Conservation (phyloP, 1,140 invertebrate species). For the Trachymyrmex septentrionalis region DNA sequence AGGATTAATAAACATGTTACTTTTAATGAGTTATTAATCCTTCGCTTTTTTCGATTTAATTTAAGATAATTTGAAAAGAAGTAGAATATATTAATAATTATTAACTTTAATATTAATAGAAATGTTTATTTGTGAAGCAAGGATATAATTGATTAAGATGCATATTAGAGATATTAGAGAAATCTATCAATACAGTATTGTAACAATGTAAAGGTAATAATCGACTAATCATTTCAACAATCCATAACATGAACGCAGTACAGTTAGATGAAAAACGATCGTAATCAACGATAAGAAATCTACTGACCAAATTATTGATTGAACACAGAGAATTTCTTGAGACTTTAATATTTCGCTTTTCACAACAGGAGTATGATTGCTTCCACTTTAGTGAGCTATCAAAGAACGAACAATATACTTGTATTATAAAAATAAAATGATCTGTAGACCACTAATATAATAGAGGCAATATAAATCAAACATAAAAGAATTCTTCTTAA, state of each 20-base stretch:
- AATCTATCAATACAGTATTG: slow-evolving; percentile 14
- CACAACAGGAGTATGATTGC: neutral
- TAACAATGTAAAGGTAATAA: slow-evolving; percentile 31
- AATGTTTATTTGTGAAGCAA: neutral
- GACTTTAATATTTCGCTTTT: slow-evolving; percentile 10
- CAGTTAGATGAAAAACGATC: slow-evolving; percentile 29
- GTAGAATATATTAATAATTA: neutral
- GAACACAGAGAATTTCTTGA: slow-evolving; percentile 14
- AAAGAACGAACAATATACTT: neutral
- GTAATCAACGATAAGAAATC: slow-evolving; percentile 36
- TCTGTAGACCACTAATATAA: slow-evolving; percentile 2
- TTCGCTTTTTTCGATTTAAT: neutral
- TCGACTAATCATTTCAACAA: slow-evolving; percentile 9
- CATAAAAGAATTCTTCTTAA: neutral
- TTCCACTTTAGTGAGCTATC: neutral
- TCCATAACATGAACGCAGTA: slow-evolving; percentile 25
- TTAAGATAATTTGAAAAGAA: neutral
- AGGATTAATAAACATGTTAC: no score
- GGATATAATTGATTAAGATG: slow-evolving; percentile 1
- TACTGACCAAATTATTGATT: slow-evolving; percentile 42
- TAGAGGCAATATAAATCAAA: slow-evolving; percentile 3
- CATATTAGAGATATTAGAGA: neutral
- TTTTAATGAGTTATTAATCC: no score
- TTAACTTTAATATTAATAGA: slow-evolving; percentile 14
- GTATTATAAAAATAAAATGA: neutral